Evolutionary conservation across 37 sponge, comb jelly and placozoan species (phyloP), one percentile per base, ranked within the genome.

Genomic region (Amphimedon queenslandica): DNA sequence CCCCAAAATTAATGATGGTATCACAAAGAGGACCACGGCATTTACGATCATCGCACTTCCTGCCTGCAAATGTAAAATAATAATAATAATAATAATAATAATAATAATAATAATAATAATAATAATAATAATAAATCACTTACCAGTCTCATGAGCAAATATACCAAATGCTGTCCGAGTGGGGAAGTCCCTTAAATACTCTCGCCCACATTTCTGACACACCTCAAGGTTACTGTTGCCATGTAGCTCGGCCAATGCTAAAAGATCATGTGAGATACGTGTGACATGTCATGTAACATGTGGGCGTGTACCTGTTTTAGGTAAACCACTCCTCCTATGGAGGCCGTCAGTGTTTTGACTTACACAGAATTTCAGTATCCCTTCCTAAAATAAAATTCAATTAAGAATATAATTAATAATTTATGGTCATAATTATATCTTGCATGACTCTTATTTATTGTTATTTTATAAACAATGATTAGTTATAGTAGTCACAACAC

Each of bases 1-100:
- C 91, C 25, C 91, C 91, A 86, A 90, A 90, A 43, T 90, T 81
- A 40, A 90, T 74, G 23, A 90, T 90, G 11, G 86, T 80, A 23
- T 90, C 86, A 40, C 32, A 43, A 35, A 90, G 66, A 18, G 40
- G 38, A 0, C 82, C 85, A 36, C 81, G 61, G 47, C 91, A 90
- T 3, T 47, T 34, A 0, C 74, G 78, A 41, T 88, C 74, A 65
- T 88, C 88, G 64, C 88, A 88, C 23, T 69, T 58, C 0, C 75
- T 58, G 1, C 82, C 88, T 87, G 63, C 37, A 58, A 28, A 27
- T 70, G 64, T 51, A 20, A 67, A 61, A 60, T 41, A 60, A 20
- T 25, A 35, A 21, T 40, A 63, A 63, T n/a, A n/a, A n/a, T n/a
- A n/a, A n/a, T 47, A 18, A 18, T 47, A 47, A 18, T 13, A 47